These are phyloP conservation scores for Myopa tessellatipennis DNA, from an alignment of 2,888 invertebrate species.

Conservation along the genomic window DNA sequence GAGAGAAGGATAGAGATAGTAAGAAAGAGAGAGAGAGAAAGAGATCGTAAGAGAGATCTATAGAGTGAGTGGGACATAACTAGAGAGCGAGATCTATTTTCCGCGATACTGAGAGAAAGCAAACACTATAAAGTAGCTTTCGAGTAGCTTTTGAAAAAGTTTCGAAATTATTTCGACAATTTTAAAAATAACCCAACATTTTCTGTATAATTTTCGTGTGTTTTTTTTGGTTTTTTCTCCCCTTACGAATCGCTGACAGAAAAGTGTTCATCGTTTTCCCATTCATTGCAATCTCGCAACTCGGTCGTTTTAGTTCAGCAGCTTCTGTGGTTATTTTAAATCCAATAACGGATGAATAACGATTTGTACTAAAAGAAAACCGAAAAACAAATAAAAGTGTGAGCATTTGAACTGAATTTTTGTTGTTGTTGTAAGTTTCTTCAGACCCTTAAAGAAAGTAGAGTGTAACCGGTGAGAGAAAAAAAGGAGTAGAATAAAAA, in stretches of 20 bases:
- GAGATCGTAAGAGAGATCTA: constrained; percentile 1
- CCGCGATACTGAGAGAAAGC: neutral
- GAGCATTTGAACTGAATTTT: constrained; percentile 29
- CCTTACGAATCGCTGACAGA: neutral
- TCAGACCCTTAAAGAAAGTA: constrained; percentile 11
- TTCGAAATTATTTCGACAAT: constrained; percentile 60
- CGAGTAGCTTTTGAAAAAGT: constrained; percentile 40
- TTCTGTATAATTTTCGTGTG: neutral
- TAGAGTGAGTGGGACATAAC: neutral
- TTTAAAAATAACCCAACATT: constrained; percentile 60
- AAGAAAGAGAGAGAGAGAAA: constrained; percentile 28
- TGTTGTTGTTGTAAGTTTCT: no score
- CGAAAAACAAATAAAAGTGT: constrained; percentile 38
- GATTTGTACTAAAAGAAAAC: constrained; percentile 31
- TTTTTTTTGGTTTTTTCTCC: neutral
- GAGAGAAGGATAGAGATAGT: neutral
- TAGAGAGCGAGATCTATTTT: neutral
- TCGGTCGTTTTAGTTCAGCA: constrained; percentile 64
- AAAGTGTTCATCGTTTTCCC: constrained; percentile 57
- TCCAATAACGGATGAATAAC: constrained; percentile 26
- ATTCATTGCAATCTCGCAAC: constrained; percentile 68
- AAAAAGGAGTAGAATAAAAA: constrained; percentile 15
- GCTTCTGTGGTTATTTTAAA: constrained; percentile 47
- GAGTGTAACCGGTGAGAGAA: constrained; percentile 34
- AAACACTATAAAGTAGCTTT: constrained; percentile 4